Evolutionary conservation across 2,797 vertebrate genomes (phyloP).

Genomic region (Arctocebus calabarensis): DNA sequence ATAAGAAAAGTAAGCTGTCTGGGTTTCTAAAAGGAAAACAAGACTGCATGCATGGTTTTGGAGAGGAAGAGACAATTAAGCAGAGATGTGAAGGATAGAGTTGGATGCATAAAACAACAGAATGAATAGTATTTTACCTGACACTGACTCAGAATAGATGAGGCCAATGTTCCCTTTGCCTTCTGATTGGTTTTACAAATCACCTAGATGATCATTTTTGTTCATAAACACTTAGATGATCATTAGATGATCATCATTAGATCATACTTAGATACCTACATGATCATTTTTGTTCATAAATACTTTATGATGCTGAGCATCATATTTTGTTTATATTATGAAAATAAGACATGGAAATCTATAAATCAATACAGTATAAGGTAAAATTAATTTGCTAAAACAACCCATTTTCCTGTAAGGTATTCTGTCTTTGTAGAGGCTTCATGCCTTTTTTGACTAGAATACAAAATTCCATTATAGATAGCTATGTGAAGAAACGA

Average conservation of each 20-base stretch:
- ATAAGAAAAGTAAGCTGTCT: not conserved
- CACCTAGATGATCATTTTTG: not conserved
- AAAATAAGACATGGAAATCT: constrained; percentile 14
- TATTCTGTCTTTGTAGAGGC: constrained; percentile 48
- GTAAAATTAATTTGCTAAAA: constrained; percentile 57
- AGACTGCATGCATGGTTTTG: not conserved
- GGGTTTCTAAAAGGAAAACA: constrained; percentile 5
- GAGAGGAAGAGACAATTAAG: not conserved
- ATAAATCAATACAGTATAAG: constrained; percentile 4
- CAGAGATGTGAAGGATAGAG: not conserved
- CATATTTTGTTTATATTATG: not conserved
- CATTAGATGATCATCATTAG: no score
- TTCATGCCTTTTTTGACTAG: constrained; percentile 21
- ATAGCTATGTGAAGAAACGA: constrained; percentile 66
- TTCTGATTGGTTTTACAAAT: constrained; percentile 1
- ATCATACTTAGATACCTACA: no score
- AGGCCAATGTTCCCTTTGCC: not conserved
- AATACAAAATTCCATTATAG: constrained; percentile 56
- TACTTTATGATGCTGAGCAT: no score
- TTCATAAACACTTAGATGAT: no score
- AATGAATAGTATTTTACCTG: not conserved
- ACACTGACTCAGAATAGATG: not conserved
- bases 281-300: not conserved
- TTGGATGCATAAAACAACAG: not conserved
- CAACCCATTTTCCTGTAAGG: constrained; percentile 56